Conservation (phyloP, 64 coral and sea anemone species). For the Hydrozoanthus tunicans region DNA sequence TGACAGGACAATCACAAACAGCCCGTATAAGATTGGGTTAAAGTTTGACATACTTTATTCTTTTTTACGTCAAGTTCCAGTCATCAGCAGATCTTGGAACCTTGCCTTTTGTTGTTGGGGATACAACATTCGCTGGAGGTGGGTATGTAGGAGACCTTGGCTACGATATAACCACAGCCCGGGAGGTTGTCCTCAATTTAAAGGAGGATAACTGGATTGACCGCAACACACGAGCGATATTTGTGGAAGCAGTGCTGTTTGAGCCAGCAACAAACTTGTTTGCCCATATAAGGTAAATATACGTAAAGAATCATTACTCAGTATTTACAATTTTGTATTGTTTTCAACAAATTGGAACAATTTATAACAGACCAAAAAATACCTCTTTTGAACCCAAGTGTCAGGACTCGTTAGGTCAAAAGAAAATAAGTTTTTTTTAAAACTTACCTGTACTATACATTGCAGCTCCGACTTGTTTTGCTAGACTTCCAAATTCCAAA, state of each 20-base stretch:
- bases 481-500: too few species aligned
- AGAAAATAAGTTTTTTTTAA: too few species aligned
- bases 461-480: too few species aligned
- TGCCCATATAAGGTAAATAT: conserved; percentile 20
- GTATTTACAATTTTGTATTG: too few species aligned
- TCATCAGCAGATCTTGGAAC: conserved; percentile 52
- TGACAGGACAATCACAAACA: too few species aligned
- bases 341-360: too few species aligned
- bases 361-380: too few species aligned
- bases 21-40: too few species aligned
- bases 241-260: conserved; percentile 40
- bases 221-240: conserved; percentile 21
- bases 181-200: conserved; percentile 15
- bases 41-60: background rate
- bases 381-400: too few species aligned
- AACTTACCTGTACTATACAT: too few species aligned
- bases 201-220: conserved; percentile 34
- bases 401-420: too few species aligned
- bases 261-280: conserved; percentile 49
- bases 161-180: conserved; percentile 45
- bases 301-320: too few species aligned
- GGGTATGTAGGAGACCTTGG: conserved; percentile 45
- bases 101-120: background rate
- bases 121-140: background rate
- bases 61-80: conserved; percentile 20